A percentile compares a stretch with the other conserved stretches of the same genome.
These are phyloP conservation scores for Crepidodera aurea DNA, from an alignment of 2,888 invertebrate species.

Conservation along the genomic window DNA sequence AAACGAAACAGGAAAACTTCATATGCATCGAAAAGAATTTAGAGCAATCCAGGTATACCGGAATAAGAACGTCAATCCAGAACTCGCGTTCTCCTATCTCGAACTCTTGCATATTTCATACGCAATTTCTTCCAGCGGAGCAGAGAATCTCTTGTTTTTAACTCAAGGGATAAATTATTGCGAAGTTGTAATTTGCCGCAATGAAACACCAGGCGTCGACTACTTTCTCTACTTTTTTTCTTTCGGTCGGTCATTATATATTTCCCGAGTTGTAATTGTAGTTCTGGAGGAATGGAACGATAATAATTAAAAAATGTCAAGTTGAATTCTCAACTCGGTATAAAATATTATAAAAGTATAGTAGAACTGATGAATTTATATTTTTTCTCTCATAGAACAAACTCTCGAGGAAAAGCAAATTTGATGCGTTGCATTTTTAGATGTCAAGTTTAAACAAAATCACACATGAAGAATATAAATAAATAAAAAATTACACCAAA, in stretches of 20 bases:
- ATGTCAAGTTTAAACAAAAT: no score
- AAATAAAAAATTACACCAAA: no score
- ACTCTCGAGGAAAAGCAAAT: no score
- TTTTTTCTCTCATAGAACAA: no score
- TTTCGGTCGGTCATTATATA: background rate
- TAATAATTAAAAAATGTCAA: no score
- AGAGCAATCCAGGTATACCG: background rate
- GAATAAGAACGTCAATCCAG: background rate
- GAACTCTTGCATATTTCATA: conserved; percentile 22
- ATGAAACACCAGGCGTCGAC: conserved; percentile 4
- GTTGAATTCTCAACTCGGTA: no score
- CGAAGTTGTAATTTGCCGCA: conserved; percentile 18
- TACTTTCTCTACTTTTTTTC: background rate
- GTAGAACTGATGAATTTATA: no score
- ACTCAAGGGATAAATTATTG: conserved; percentile 21
- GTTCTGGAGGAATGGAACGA: no score
- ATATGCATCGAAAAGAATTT: conserved; percentile 17
- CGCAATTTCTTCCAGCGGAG: conserved; percentile 20
- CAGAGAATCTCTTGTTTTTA: conserved; percentile 11
- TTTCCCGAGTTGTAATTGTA: background rate
- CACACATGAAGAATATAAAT: no score
- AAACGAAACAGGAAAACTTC: background rate
- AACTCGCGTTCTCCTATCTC: background rate
- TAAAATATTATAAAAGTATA: no score
- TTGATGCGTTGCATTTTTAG: no score